phyloP scores from a whole-genome alignment of 2,888 invertebrate species.

The Monopis laevigella region DNA sequence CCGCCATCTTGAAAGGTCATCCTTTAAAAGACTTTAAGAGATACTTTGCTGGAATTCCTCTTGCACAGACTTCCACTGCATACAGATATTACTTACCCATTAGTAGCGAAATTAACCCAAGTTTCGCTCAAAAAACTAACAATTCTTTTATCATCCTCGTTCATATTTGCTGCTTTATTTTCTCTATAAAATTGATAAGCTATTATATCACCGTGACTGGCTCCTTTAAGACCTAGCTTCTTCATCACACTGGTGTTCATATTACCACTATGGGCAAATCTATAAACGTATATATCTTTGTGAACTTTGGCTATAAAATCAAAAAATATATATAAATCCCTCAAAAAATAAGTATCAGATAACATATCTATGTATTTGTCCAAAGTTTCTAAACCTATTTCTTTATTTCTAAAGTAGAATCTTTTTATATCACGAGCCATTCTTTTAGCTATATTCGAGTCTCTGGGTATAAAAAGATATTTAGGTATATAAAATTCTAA shows the following conservation, averaged over 20 bases:
- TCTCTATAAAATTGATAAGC: conserved; percentile 47
- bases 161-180: conserved; percentile 30
- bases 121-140: conserved; percentile 35
- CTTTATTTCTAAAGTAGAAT: conserved; percentile 35
- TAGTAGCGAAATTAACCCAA: conserved; percentile 44
- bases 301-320: conserved; percentile 30
- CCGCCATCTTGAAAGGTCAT: too few species aligned
- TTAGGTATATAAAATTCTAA: conserved; percentile 36
- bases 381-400: conserved; percentile 23
- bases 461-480: conserved; percentile 25
- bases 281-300: conserved; percentile 30
- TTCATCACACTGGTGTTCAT: conserved; percentile 41
- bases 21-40: too few species aligned
- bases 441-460: conserved; percentile 21
- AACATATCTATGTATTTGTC: conserved; percentile 33
- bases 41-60: too few species aligned
- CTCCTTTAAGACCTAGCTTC: conserved; percentile 35
- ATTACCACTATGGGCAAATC: conserved; percentile 39
- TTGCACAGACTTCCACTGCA: neutral
- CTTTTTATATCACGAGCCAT: conserved; percentile 27
- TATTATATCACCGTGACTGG: conserved; percentile 45
- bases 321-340: conserved; percentile 30
- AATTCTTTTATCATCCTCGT: conserved; percentile 30
- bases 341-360: conserved; percentile 36
- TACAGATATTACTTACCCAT: conserved; percentile 34